A percentile compares a stretch with the other conserved stretches of the same genome.
Evolutionary conservation across 2,888 invertebrate genomes (phyloP).

Genomic region (Drosophila formosana): DNA sequence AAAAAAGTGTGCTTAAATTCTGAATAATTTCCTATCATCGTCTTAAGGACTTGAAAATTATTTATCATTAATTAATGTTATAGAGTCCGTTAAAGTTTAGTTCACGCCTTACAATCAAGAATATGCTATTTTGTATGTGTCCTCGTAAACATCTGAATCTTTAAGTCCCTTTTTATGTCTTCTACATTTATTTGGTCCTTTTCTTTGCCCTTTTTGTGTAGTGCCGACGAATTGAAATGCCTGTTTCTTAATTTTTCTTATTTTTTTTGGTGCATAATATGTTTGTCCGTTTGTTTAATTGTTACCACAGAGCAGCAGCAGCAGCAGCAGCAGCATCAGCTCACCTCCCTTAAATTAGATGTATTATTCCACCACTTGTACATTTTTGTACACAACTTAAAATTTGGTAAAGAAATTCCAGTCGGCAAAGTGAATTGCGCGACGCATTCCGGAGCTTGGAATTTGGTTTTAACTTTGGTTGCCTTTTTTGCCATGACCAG

Average conservation of each 20-base stretch:
- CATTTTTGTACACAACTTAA: conserved; percentile 56
- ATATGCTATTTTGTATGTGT: not conserved
- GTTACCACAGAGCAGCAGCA: conserved; percentile 11
- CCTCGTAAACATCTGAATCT: not conserved
- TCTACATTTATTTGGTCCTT: not conserved
- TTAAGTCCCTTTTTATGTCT: not conserved
- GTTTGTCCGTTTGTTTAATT: conserved; percentile 32
- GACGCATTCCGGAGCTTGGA: conserved; percentile 54
- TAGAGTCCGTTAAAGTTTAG: too few relatives aligned
- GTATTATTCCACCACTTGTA: conserved; percentile 44
- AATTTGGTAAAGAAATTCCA: conserved; percentile 60
- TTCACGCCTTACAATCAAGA: not conserved
- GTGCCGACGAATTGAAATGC: not conserved
- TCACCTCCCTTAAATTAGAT: conserved; percentile 42
- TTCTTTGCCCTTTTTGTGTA: not conserved
- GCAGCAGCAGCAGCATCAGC: not conserved
- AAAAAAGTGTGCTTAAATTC: too few relatives aligned
- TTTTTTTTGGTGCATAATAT: conserved; percentile 7
- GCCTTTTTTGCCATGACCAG: conserved; percentile 19
- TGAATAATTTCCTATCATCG: too few relatives aligned
- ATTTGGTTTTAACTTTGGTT: conserved; percentile 59
- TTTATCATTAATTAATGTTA: too few relatives aligned
- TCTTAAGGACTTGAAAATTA: too few relatives aligned
- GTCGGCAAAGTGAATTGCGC: conserved; percentile 66
- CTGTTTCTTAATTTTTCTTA: not conserved